phyloP scores from a whole-genome alignment of 2,797 vertebrate species.

The Argyrosomus regius region DNA sequence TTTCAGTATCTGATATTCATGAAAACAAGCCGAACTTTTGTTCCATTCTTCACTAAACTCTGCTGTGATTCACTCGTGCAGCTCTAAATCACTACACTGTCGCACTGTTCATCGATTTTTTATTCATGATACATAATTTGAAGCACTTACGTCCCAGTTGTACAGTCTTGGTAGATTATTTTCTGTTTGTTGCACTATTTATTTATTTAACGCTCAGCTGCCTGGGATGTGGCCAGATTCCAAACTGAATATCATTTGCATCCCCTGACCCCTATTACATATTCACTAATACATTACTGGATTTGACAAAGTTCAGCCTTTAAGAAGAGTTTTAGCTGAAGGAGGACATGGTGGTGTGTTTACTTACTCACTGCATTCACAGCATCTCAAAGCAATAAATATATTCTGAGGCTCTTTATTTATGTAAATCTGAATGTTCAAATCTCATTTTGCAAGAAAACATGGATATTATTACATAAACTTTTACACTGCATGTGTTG shows the following conservation, averaged over 20 bases:
- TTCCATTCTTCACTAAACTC: conserved; percentile 13
- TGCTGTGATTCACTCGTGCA: not conserved
- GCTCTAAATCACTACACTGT: not conserved
- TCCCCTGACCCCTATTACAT: conserved; percentile 14
- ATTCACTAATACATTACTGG: not conserved
- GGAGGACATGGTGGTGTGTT: not conserved
- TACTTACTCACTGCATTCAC: conserved; percentile 3
- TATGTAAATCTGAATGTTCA: not conserved
- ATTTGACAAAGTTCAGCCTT: conserved; percentile 1
- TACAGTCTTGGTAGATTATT: not conserved
- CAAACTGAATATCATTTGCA: conserved; percentile 17
- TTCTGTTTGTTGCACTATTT: conserved; percentile 14
- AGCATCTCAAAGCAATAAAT: conserved; percentile 1
- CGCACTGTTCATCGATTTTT: conserved; percentile 6
- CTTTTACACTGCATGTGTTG: not conserved
- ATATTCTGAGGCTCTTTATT: not conserved
- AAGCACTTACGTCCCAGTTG: conserved; percentile 7
- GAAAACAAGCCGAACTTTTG: conserved; percentile 6
- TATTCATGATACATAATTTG: conserved; percentile 34
- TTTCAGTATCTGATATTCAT: no score
- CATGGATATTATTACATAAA: not conserved
- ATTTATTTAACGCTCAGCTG: conserved; percentile 24
- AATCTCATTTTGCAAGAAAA: conserved; percentile 2
- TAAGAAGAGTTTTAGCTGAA: conserved; percentile 9
- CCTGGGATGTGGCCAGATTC: conserved; percentile 17